Percentiles rank a stretch among this genome's conserved stretches.
Conservation (phyloP, 2,888 invertebrate species). For the Troides oblongomaculatus region DNA sequence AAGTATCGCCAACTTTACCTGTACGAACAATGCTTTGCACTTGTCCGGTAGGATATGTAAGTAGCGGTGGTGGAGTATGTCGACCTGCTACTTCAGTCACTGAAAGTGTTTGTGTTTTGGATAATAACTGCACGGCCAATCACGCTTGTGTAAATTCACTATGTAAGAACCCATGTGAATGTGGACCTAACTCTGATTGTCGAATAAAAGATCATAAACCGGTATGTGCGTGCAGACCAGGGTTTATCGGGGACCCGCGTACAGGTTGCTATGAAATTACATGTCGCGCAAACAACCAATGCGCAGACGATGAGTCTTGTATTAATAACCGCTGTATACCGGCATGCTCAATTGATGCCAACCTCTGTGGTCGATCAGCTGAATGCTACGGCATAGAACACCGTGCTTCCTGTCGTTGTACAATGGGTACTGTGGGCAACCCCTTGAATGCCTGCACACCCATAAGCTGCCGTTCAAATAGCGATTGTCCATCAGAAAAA, state of each 20-base stretch:
- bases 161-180: constrained; percentile 91
- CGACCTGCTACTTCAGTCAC: constrained; percentile 84
- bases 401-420: constrained; percentile 90
- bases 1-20: constrained; percentile 89
- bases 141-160: constrained; percentile 89
- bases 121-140: constrained; percentile 88
- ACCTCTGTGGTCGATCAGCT: constrained; percentile 87
- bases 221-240: constrained; percentile 90
- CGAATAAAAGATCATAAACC: constrained; percentile 91
- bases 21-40: constrained; percentile 94
- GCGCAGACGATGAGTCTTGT: constrained; percentile 91
- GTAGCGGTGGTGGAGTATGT: constrained; percentile 91
- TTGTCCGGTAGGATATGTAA: constrained; percentile 93
- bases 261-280: constrained; percentile 88
- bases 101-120: constrained; percentile 84
- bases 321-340: constrained; percentile 90
- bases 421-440: constrained; percentile 89
- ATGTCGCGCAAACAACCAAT: constrained; percentile 87
- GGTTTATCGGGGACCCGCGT: constrained; percentile 92
- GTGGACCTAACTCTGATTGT: constrained; percentile 92
- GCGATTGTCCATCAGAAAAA: constrained; percentile 89
- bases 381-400: constrained; percentile 90
- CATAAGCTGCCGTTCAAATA: constrained; percentile 89
- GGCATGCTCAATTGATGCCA: constrained; percentile 85
- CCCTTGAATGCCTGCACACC: constrained; percentile 87